These are phyloP conservation scores for Pharmacophagus antenor DNA, from an alignment of 2,888 invertebrate species.

Conservation along the genomic window DNA sequence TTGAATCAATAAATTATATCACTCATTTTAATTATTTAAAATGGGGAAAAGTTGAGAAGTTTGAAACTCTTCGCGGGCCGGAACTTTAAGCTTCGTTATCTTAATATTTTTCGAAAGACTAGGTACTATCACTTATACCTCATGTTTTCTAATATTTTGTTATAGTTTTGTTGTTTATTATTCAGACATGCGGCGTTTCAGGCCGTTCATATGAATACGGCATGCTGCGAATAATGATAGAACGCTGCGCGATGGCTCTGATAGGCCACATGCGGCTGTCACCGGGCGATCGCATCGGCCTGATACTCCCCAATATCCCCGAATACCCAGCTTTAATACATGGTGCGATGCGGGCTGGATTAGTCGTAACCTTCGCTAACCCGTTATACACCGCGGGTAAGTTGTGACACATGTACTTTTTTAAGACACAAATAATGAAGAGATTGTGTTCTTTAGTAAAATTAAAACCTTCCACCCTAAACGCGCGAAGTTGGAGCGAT, in stretches of 20 bases:
- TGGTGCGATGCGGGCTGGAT: constrained; percentile 84
- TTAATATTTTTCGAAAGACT: no score
- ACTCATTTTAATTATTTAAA: no score
- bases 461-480: no score
- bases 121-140: no score
- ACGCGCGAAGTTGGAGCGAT: no score
- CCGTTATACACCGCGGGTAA: constrained; percentile 85
- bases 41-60: no score
- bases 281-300: constrained; percentile 83
- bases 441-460: no score
- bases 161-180: background rate
- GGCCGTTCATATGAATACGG: constrained; percentile 84
- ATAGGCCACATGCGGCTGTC: constrained; percentile 78
- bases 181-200: constrained; percentile 84
- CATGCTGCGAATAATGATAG: constrained; percentile 80
- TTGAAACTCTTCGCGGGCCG: no score
- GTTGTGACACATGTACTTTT: constrained; percentile 11
- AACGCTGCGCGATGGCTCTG: constrained; percentile 81
- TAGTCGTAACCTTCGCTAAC: constrained; percentile 85
- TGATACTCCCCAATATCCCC: constrained; percentile 86
- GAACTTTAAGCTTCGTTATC: no score
- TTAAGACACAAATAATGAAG: background rate
- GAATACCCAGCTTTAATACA: constrained; percentile 85
- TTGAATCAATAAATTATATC: no score
- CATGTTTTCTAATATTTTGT: background rate